Conservation (phyloP, 2,888 invertebrate genomes). For the Globia sparganii region DNA sequence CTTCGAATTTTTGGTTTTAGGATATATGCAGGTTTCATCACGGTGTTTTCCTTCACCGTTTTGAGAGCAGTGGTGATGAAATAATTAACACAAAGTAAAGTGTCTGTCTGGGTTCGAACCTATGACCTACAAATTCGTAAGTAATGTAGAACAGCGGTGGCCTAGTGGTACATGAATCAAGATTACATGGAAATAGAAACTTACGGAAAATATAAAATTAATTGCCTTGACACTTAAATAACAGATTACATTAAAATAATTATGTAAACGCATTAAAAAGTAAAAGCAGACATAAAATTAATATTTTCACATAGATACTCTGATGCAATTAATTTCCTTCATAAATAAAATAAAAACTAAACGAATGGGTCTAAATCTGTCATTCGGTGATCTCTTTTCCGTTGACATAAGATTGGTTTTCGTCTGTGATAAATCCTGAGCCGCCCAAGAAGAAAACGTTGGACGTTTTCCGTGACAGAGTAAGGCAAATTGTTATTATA, state of each 20-base stretch:
- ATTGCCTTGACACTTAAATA: slow-evolving; percentile 20
- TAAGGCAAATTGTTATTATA: slow-evolving; percentile 69
- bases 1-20: not conserved
- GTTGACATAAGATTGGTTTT: slow-evolving; percentile 51
- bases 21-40: not conserved
- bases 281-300: slow-evolving; percentile 54
- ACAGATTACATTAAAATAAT: slow-evolving; percentile 31
- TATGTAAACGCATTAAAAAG: slow-evolving; percentile 46
- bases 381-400: slow-evolving; percentile 24
- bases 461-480: slow-evolving; percentile 66
- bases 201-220: slow-evolving; percentile 20
- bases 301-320: slow-evolving; percentile 63
- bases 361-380: slow-evolving; percentile 18
- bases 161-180: not conserved
- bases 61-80: not conserved
- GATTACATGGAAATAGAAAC: not conserved
- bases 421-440: not conserved
- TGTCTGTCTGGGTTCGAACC: not conserved
- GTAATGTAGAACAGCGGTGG: no score
- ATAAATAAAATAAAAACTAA: slow-evolving; percentile 54
- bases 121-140: not conserved
- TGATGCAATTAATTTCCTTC: slow-evolving; percentile 65
- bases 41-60: not conserved
- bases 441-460: slow-evolving; percentile 50
- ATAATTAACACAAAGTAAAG: not conserved